Evolutionary conservation across 2,113 vertebrate genomes (phyloP), one percentile per base, ranked within the genome.

Genomic region (Gallinago paraguaiae): DNA sequence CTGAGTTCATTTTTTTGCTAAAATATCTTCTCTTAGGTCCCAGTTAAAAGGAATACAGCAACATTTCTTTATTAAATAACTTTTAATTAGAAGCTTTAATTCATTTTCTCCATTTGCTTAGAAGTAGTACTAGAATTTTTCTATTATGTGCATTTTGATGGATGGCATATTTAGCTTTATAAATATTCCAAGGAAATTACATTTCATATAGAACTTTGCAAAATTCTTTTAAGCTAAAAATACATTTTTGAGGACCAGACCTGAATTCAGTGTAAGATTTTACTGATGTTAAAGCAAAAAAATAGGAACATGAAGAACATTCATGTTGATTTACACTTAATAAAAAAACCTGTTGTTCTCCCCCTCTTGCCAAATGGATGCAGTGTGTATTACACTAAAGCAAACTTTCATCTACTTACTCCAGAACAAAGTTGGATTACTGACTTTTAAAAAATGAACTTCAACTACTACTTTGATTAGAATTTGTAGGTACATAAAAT

Each of bases 381-480:
- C 59, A 60, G 22, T 15, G 24, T 56, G 27, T 80, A 33, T 37
- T 64, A 48, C 6, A 22, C 19, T 59, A 17, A 75, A 81, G 39
- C 12, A 92, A 91, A 84, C 48, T 89, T 87, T 28, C 8, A 30
- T 50, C n/a, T 54, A 28, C 30, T 77, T 35, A 57, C 13, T 82
- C 31, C 17, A 63, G 50, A 84, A 74, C 43, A 93, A 82, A 89
- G 57, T 27, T 68, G 69, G n/a, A 64, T 61, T 86, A 86, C 93
- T 88, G 39, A 92, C 25, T 90, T 88, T 86, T 16, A 27, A 93
- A 75, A 83, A 53, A 48, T n/a, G 14, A 3, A 41, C 78, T 93
- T 96, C 78, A 81, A 63, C 92, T 92, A n/a, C 17, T 77, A 22
- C 7, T 70, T 93, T 92, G 56, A 76, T 96, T 87, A 65, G 51